Percentiles rank a stretch among this genome's conserved stretches.
Evolutionary conservation across 2,888 invertebrate species (phyloP).

Genomic region (Isoperla grammatica): DNA sequence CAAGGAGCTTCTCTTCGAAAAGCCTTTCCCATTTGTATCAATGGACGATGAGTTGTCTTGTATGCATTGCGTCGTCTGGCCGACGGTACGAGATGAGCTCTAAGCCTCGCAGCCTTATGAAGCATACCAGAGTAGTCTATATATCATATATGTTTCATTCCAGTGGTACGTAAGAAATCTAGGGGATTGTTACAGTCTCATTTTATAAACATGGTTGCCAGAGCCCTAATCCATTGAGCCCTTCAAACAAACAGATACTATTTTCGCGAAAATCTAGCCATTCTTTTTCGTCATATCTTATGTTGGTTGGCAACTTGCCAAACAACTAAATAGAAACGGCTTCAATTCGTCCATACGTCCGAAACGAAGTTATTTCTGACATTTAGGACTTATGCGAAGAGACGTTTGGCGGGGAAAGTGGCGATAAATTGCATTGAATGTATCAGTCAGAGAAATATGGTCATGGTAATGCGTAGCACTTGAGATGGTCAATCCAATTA

Average conservation of each 20-base stretch:
- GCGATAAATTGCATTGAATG: no score
- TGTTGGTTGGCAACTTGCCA: conserved; percentile 9
- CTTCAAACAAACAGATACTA: background rate
- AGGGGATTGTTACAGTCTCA: no score
- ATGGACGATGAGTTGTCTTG: conserved; percentile 23
- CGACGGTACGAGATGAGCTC: background rate
- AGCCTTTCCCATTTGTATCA: conserved; percentile 24
- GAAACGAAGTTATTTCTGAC: conserved; percentile 13
- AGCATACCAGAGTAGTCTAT: conserved; percentile 18
- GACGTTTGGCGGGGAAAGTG: no score
- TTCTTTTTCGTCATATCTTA: conserved; percentile 8
- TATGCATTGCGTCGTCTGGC: conserved; percentile 20
- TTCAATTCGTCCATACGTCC: conserved; percentile 4
- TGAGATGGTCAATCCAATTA: no score
- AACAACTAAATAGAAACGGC: conserved; percentile 12
- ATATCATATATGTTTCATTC: conserved; percentile 1
- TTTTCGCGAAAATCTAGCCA: background rate
- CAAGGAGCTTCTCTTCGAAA: conserved; percentile 8
- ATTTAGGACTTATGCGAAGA: conserved; percentile 1
- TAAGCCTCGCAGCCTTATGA: conserved; percentile 10
- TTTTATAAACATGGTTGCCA: no score
- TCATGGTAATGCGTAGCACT: no score
- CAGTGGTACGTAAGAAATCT: no score
- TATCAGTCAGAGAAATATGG: no score
- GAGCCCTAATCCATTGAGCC: background rate